phyloP scores from a whole-genome alignment of 2,888 invertebrate species.

The Diaperis boleti region DNA sequence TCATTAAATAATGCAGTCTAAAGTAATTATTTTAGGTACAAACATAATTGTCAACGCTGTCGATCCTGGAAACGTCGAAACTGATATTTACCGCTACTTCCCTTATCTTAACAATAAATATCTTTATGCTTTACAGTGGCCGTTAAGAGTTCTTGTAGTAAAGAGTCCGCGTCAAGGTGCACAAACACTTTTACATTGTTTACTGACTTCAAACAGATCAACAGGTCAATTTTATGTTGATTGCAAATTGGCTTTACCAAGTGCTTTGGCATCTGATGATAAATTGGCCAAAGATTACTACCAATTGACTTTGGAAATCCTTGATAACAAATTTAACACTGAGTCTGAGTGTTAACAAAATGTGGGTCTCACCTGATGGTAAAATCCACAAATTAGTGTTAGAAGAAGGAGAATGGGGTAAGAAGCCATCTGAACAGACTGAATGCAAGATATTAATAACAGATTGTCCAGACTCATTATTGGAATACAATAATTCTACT shows the following conservation, averaged over 20 bases:
- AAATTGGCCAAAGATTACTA: conserved; percentile 59
- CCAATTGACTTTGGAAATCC: conserved; percentile 58
- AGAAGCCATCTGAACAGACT: conserved; percentile 62
- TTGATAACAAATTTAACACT: conserved; percentile 57
- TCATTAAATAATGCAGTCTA: background rate
- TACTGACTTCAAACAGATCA: conserved; percentile 61
- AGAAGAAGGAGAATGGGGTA: conserved; percentile 53
- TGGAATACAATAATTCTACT: conserved; percentile 34
- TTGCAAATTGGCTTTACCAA: conserved; percentile 59
- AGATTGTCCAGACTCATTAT: conserved; percentile 42
- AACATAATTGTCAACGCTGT: conserved; percentile 64
- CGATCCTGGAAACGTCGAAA: conserved; percentile 67
- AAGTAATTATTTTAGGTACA: conserved; percentile 53
- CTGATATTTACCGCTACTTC: conserved; percentile 63
- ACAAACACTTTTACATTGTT: conserved; percentile 63
- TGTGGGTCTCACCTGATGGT: conserved; percentile 60
- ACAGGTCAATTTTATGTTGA: conserved; percentile 64
- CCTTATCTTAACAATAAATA: conserved; percentile 60
- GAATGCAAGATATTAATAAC: conserved; percentile 59
- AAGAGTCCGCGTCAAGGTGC: conserved; percentile 65
- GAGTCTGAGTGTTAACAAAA: conserved; percentile 61
- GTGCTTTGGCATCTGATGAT: conserved; percentile 57
- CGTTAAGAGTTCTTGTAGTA: conserved; percentile 61
- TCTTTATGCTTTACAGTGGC: conserved; percentile 63
- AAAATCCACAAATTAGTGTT: conserved; percentile 60